A percentile compares a stretch with the other conserved stretches of the same genome.
Conservation (phyloP, 2,113 vertebrate species). For the Sitta europaea region DNA sequence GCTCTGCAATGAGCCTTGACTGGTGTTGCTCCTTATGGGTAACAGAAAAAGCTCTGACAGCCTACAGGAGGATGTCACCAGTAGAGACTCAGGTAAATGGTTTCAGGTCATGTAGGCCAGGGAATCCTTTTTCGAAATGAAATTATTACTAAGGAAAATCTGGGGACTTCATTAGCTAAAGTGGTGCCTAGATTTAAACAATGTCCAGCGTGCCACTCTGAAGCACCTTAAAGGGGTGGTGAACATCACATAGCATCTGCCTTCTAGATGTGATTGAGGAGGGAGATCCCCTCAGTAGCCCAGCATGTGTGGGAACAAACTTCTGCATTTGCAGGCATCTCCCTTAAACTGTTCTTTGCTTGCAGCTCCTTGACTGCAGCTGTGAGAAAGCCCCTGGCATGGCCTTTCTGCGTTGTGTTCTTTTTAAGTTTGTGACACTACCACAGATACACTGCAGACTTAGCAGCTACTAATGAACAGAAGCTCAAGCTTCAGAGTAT, state of each 20-base stretch:
- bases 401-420: neutral
- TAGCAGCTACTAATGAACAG: neutral
- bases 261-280: neutral
- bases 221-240: neutral
- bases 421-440: neutral
- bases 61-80: neutral
- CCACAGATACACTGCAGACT: neutral
- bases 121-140: neutral
- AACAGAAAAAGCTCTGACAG: neutral
- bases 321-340: neutral
- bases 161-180: neutral
- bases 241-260: neutral
- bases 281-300: neutral
- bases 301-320: neutral
- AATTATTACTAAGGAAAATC: neutral
- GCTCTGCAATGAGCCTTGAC: neutral
- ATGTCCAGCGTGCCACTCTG: rapidly evolving
- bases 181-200: neutral
- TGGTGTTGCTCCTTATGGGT: neutral
- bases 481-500: neutral
- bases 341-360: neutral
- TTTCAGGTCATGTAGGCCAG: neutral
- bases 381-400: neutral
- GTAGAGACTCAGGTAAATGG: neutral
- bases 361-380: neutral